These are phyloP conservation scores for Aphaenogaster rudis DNA, from an alignment of 1,140 invertebrate genomes.

Conservation along the genomic window DNA sequence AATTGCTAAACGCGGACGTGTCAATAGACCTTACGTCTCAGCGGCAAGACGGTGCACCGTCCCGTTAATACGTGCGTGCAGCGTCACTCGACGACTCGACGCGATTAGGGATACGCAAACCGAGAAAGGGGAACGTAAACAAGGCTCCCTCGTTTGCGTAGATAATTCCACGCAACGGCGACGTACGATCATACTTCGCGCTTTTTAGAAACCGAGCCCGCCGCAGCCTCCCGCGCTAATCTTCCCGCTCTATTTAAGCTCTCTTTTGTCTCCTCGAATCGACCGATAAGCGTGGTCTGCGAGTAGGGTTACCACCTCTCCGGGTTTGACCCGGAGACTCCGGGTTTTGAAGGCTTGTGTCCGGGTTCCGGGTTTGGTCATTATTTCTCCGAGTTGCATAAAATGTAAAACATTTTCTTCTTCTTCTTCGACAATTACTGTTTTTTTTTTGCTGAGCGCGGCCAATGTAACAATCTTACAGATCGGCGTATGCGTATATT, in stretches of 20 bases:
- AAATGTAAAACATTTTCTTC: no score
- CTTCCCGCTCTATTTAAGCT: slow-evolving; percentile 29
- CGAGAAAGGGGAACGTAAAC: slow-evolving; percentile 52
- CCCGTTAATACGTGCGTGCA: neutral
- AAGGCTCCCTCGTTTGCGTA: slow-evolving; percentile 56
- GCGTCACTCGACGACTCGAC: slow-evolving; percentile 9
- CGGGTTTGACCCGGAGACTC: no score
- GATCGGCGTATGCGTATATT: no score
- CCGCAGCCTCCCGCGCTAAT: slow-evolving; percentile 4
- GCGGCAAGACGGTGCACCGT: neutral
- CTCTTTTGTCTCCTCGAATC: neutral
- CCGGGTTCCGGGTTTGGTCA: no score
- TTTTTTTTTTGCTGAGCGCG: no score
- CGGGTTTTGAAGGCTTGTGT: no score
- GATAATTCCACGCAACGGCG: slow-evolving; percentile 46
- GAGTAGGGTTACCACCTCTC: neutral
- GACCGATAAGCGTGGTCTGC: neutral
- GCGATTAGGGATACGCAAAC: slow-evolving; percentile 51
- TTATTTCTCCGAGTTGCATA: no score
- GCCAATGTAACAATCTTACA: no score
- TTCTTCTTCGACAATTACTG: no score
- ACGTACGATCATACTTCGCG: neutral
- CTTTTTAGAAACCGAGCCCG: neutral
- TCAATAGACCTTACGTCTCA: neutral
- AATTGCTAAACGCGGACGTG: slow-evolving; percentile 1